Evolutionary conservation across 1,140 invertebrate genomes (phyloP), one percentile per base, ranked within the genome.

Genomic region (Cephus cinctus): DNA sequence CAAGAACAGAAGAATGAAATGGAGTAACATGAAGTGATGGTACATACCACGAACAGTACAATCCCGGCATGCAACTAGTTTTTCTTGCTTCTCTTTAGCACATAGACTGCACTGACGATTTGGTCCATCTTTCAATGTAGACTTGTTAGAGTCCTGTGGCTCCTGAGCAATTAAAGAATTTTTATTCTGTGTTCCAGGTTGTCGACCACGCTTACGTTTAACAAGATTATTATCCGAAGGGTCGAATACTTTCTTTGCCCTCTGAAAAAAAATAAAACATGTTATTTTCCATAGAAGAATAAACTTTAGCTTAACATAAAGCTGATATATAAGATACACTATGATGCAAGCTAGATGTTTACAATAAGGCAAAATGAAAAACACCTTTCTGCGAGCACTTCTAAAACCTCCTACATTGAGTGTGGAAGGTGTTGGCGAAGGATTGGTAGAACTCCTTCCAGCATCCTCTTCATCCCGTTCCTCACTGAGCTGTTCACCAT

Each of bases 221-320:
- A 86, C 85, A 4, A 87, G 67, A 73, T 86, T 83, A 54, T 84
- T 86, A 53, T 89, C 87, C 2, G 86, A 88, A n/a, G 87, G 87
- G 69, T 89, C 87, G 64, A 88, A 88, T 1, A 89, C 86, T 73
- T 87, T 87, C 59, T 86, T 88, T 5, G 85, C 86, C 73, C 78
- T 66, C 76, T 79, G 50, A 43, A 69, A 69, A 36, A 49, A 31
- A 21, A 57, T 46, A 36, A 56, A 57, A n/a, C n/a, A n/a, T n/a
- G n/a, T n/a, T n/a, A n/a, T n/a, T n/a, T n/a, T n/a, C n/a, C n/a
- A n/a, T n/a, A n/a, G n/a, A n/a, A n/a, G n/a, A n/a, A n/a, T n/a
- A n/a, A n/a, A n/a, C n/a, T n/a, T n/a, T n/a, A n/a, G n/a, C n/a
- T n/a, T n/a, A 30, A 30, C 14, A 30, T 2, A 2, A 4, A 12